Base-by-base conservation (phyloP, 1,140 invertebrate species). In the Anthonomus grandis region DNA sequence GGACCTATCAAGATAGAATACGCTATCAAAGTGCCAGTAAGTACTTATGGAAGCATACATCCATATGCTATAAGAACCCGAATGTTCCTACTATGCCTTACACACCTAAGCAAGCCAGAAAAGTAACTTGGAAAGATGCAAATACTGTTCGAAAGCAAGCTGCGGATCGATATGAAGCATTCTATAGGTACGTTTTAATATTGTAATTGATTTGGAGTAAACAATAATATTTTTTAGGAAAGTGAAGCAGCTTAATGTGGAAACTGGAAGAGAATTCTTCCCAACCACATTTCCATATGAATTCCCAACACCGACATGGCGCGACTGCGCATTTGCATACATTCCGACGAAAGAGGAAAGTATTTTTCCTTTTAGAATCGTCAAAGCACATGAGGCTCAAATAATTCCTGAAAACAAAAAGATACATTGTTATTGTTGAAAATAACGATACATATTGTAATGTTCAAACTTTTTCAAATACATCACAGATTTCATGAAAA, bases 281-380 rank as follows among this genome's bases (percentile, higher is more conserved):
- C 65, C 69, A 8, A 52, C 65, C 12, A 63, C 59, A 17, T 66
- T 63, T 37, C 37, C 57, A 5, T 69, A 72, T 27, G 45, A 67
- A 50, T 65, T 72, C 27, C 69, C 68, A 2, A 66, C 52, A 4
- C 45, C 19, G 21, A 65, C 66, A 22, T 72, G 67, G 48, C 59
- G 67, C 24, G 64, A 72, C 45, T 64, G 61, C 31, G 69, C 61
- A 45, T 72, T 70, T 53, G 62, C 70, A 15, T 72, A 72, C 55
- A 38, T 65, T 27, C 63, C 68, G 17, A 52, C 59, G 8, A 69
- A 70, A 60, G 67, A 72, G 46, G 57, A 67, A 21, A 57, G 65
- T 17, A 22, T 63, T 4, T 57, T 57, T 12, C 27, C 37, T 6
- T 59, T 34, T 15, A 53, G 48, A 23, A 48, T 59, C 1, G 17